Evolutionary conservation across 2,888 invertebrate genomes (phyloP), one percentile per base, ranked within the genome.

Genomic region (Phortica magna): DNA sequence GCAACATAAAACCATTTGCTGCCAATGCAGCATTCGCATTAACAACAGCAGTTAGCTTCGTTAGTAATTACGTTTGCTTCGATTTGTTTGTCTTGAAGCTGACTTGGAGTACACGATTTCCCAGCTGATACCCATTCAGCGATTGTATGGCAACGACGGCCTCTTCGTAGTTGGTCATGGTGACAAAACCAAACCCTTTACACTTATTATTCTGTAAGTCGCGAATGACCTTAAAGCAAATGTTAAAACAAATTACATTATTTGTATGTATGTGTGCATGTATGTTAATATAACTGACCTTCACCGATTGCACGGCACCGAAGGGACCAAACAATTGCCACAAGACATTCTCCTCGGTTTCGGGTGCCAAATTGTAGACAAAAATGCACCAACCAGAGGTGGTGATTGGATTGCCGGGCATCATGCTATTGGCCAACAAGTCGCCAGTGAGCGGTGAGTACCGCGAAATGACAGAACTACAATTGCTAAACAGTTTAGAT

Each of bases 271-370:
- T 31, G 31, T 31, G 31, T 31, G 31, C 2, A 4, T 9, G 39
- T 12, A n/a, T 39, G 14, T 67, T 67, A 12, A 10, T 4, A 10
- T 14, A 61, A 61, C 80, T 96, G 89, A 98, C 98, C 94, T 98
- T 98, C 86, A 99, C 98, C 92, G 96, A 97, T 93, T 98, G 97
- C 90, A 99, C 98, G 84, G 98, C 98, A 87, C 99, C 99, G 90
- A 98, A 99, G 31, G 98, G 99, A 78, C 98, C 98, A 93, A 99
- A 99, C 85, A 98, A 94, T 92, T 98, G 98, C 98, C 98, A 98
- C 83, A 98, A 94, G 76, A 97, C 96, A 92, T 97, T 97, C 93
- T 98, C 98, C 92, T 98, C 98, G 5, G 98, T 98, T 92, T 98
- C 98, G 7, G 98, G 98, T 1, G 98, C 97, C 88, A 98, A 93